Base-by-base conservation (phyloP, 2,113 vertebrate species). In the Amphilophus citrinellus region DNA sequence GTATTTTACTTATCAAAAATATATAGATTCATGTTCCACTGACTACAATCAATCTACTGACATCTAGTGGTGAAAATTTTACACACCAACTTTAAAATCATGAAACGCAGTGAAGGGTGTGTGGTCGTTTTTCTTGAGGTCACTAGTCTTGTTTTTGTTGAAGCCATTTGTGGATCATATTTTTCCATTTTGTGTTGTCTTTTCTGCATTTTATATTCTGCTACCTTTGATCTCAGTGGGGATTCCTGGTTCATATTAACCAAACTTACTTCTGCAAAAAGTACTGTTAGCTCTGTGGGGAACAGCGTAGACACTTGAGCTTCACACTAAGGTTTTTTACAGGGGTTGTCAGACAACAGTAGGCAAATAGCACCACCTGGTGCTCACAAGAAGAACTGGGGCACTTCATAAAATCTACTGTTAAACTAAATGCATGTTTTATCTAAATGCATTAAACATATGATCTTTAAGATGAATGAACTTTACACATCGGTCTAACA, bases 401-500 rank as follows among this genome's bases (percentile, higher is more conserved):
- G 0, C 22, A 50, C 15, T 50, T 30, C 66, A 73, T 73, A 73
- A 73, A 53, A 13, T 53, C 66, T 20, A n/a, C 17, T 53, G 44
- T 73, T 53, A 53, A 30, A 13, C 44, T 27, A 53, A 53, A 73
- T 2, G 1, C 0, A 32, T 20, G 2, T 53, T 53, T 20, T 20
- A 32, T 73, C 17, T 13, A 20, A n/a, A 53, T 53, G 10, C 24
- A 71, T 53, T 3, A 53, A 30, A 53, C 10, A 30, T 15, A 35
- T 9, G 8, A 30, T 27, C 65, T 6, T 39, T 17, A 11, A 3
- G 15, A 6, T 42, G 3, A 65, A 87, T 6, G 50, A 84, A 86
- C 53, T 7, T 5, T 76, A 73, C 62, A 79, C 57, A 24, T 22
- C 4, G 17, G 17, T 59, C 82, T 93, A 95, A 94, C 66, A 95